Evolutionary conservation across 2,797 vertebrate genomes (phyloP), one percentile per base, ranked within the genome.

Genomic region (Rhincodon typus): DNA sequence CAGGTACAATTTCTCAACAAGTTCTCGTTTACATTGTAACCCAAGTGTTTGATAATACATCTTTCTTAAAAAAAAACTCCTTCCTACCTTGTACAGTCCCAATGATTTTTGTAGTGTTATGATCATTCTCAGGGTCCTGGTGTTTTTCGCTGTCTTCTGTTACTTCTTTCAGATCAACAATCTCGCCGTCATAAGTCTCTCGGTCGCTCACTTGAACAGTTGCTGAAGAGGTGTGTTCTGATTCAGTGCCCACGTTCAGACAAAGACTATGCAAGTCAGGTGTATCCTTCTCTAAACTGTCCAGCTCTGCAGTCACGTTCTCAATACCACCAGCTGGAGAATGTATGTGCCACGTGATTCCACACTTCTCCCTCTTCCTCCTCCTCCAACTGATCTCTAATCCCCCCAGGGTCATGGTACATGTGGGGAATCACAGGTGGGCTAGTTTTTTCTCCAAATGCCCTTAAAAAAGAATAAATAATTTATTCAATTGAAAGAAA

Each of bases 401-500:
- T 96, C 13, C 96, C 97, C 82, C 96, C 96, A 86, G 97, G 93
- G 93, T 97, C 96, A 19, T 34, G 96, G 69, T 96, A 96, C 96
- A 96, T 96, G 90, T 98, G 97, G 27, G 97, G 97, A 96, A 99
- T 97, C 96, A 97, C 96, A 42, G 99, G 99, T 96, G 98, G 98
- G 96, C 67, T 96, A 88, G 98, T 98, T 97, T 98, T 99, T 97
- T 99, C 98, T 96, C 99, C 99, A 97, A 98, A 98, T 94, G 97
- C 98, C 99, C 99, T 99, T 96, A 96, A 53, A 96, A 62, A 62
- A 50, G 96, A 96, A 25, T 69, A 69, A 19, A 74, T 12, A 84
- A 38, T 30, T 66, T 38, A 57, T 62, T 66, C 70, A 4, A 17
- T 27, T 94, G 13, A 27, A 46, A 25, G 13, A 66, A 91, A 90